phyloP scores from a whole-genome alignment of 1,140 invertebrate genomes.

The Dufourea novaeangliae region DNA sequence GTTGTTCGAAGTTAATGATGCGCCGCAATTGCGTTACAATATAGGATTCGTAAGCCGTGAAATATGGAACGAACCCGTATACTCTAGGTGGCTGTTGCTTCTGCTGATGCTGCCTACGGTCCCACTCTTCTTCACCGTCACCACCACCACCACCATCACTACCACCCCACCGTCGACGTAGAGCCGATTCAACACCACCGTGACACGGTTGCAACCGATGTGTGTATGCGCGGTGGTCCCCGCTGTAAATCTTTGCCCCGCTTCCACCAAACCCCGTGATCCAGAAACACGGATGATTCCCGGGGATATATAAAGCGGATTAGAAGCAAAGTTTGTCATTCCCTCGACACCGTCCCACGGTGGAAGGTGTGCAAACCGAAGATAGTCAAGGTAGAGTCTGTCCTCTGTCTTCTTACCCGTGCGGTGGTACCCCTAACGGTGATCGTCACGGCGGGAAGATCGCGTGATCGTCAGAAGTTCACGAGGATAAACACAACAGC shows the following conservation, averaged over 20 bases:
- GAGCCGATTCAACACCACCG: conserved; percentile 70
- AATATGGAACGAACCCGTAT: conserved; percentile 59
- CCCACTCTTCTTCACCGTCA: conserved; percentile 64
- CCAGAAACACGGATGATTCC: conserved; percentile 81
- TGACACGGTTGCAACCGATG: too few relatives aligned
- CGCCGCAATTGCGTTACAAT: conserved; percentile 48
- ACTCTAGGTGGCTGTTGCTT: conserved; percentile 48
- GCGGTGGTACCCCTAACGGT: not conserved
- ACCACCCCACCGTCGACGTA: too few relatives aligned
- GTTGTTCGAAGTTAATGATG: conserved; percentile 45
- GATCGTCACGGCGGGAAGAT: conserved; percentile 8
- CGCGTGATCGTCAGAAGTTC: conserved; percentile 35
- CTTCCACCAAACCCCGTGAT: conserved; percentile 83
- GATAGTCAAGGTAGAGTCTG: conserved; percentile 30
- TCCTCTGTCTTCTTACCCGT: too few relatives aligned
- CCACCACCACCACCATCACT: conserved; percentile 68
- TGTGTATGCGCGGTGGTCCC: too few relatives aligned
- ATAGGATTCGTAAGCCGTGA: conserved; percentile 62
- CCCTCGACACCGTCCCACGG: conserved; percentile 65
- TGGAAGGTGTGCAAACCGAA: conserved; percentile 49
- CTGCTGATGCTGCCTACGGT: conserved; percentile 27
- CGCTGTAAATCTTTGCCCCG: conserved; percentile 78
- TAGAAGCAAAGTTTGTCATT: conserved; percentile 81
- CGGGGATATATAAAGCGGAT: conserved; percentile 82
- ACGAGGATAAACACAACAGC: conserved; percentile 42